Base-by-base conservation (phyloP, 2,888 invertebrate species). In the Dorcus hopei region DNA sequence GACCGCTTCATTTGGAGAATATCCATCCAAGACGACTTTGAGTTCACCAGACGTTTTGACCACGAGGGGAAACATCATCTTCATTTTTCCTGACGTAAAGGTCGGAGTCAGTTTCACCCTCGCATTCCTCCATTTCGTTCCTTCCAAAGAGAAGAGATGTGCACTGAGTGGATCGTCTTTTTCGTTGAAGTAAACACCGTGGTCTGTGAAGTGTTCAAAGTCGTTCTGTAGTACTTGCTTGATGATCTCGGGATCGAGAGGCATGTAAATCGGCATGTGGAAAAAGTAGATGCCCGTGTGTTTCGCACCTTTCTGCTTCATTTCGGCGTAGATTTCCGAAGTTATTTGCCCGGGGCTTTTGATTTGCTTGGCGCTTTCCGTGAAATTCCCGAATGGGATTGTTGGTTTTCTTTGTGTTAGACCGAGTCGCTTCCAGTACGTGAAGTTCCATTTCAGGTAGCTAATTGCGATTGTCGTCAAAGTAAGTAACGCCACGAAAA, bases 141-240 rank as follows among this genome's bases (percentile, higher is more conserved):
- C 85, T 40, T 77, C 77, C 39, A 82, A 68, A 58, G 80, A 75
- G 62, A 87, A 84, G 2, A 87, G 69, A 68, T 83, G 82, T 0
- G 78, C 82, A 0, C 83, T 80, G 26, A 86, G 62, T 0, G 82
- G 83, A 70, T 86, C 67, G 81, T 82, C 33, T 81, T 51, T 52
- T 42, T 60, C 63, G 43, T 66, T 61, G 16, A 55, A 52, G 33
- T 65, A 59, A 23, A 57, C 72, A 0, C 86, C 86, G 43, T 85
- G 82, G 56, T 86, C 84, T 70, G 82, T 81, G 59, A 87, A 87
- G 67, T 82, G 75, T 2, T 74, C 74, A 59, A 85, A 87, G 65
- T 86, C 85, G 61, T 80, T 82, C 39, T 81, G 80, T 65, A 86
- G 68, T 16, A 87, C 74, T 45, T 79, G 77, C 49, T 68, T 67